Evolutionary conservation across 2,888 invertebrate genomes (phyloP).

Genomic region (Darwinula stevensoni): DNA sequence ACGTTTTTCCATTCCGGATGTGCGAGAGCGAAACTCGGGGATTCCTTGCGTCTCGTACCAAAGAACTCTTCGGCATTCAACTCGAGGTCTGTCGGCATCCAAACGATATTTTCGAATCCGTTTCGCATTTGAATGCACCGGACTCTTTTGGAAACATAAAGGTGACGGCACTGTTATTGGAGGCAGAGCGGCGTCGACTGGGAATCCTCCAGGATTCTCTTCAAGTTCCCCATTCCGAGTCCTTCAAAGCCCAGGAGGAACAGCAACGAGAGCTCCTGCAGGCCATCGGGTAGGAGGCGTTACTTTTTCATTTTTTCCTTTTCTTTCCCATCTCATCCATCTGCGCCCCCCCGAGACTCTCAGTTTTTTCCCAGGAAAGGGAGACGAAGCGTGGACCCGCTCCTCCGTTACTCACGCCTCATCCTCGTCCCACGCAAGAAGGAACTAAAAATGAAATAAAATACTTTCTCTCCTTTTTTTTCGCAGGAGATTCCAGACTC

Average conservation of each 20-base stretch:
- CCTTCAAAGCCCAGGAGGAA: conserved; percentile 30
- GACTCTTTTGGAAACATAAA: conserved; percentile 14
- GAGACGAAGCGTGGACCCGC: too few relatives aligned
- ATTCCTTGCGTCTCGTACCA: too few relatives aligned
- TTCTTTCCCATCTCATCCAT: too few relatives aligned
- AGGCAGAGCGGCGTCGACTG: conserved; percentile 33
- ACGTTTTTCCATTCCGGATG: too few relatives aligned
- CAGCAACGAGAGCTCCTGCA: conserved; percentile 28
- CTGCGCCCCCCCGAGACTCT: too few relatives aligned
- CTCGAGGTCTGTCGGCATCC: neutral
- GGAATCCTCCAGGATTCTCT: conserved; percentile 31
- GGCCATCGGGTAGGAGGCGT: conserved; percentile 7
- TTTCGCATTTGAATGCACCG: neutral
- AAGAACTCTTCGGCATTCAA: neutral
- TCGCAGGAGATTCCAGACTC: conserved; percentile 33
- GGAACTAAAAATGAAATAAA: neutral
- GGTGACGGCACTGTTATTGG: conserved; percentile 34
- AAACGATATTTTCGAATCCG: too few relatives aligned
- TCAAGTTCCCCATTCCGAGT: conserved; percentile 27
- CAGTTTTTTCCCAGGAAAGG: too few relatives aligned
- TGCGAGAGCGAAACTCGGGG: too few relatives aligned
- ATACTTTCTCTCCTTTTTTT: conserved; percentile 11
- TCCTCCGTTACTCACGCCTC: too few relatives aligned
- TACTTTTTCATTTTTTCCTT: neutral
- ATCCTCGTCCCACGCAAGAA: too few relatives aligned